Evolutionary conservation across 2,113 vertebrate genomes (phyloP).

Genomic region (Gracilinanus agilis): DNA sequence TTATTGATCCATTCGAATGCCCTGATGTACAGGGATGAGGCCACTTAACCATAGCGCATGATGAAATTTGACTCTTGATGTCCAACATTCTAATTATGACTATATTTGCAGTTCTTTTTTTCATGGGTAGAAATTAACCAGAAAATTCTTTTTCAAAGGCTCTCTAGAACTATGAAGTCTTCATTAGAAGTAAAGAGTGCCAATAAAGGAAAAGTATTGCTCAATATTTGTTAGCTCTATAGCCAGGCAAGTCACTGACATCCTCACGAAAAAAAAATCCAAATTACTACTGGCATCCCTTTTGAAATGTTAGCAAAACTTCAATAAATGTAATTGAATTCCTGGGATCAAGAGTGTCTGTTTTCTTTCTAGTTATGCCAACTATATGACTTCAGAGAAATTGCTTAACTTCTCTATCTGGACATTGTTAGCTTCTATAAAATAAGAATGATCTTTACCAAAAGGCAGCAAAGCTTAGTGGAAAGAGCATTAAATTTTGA

Average conservation of each 20-base stretch:
- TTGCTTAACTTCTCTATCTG: background rate
- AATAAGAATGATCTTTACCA: background rate
- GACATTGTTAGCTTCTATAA: background rate
- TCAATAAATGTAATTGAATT: background rate
- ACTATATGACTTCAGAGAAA: background rate
- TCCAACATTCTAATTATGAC: background rate
- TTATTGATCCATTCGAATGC: background rate
- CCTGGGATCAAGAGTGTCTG: background rate
- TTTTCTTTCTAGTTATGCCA: background rate
- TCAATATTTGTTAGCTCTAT: background rate
- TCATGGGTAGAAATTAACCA: background rate
- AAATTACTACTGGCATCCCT: background rate
- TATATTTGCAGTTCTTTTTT: background rate
- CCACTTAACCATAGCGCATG: background rate
- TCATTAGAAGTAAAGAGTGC: background rate
- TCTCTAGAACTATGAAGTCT: background rate
- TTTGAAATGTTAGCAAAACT: background rate
- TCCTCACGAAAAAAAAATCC: background rate
- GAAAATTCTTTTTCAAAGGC: background rate
- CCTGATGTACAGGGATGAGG: background rate
- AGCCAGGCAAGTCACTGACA: background rate
- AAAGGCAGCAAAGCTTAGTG: background rate
- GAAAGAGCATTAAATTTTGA: background rate
- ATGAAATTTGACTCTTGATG: background rate
- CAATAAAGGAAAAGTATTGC: background rate